Conservation (phyloP, 2,888 invertebrate species). For the Meiosimyza platycephala region DNA sequence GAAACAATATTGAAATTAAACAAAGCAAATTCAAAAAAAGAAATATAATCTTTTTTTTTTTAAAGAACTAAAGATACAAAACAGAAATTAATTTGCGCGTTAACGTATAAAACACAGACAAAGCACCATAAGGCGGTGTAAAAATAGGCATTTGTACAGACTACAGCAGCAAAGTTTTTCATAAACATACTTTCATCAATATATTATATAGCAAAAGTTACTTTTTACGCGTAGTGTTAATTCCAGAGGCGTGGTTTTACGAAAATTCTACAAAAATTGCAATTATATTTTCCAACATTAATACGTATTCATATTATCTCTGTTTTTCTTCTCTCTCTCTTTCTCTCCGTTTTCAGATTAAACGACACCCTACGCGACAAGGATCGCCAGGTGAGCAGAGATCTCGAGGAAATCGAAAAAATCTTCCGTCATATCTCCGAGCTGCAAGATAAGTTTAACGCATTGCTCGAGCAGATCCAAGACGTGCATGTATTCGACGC, state of each 20-base stretch:
- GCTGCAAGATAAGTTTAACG: conserved; percentile 76
- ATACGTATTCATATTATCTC: background rate
- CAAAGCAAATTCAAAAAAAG: conserved; percentile 2
- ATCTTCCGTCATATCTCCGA: conserved; percentile 78
- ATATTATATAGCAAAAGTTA: background rate
- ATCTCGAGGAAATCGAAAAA: conserved; percentile 81
- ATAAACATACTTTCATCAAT: background rate
- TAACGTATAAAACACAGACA: background rate
- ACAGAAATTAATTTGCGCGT: conserved; percentile 21
- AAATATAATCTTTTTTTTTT: too few relatives aligned
- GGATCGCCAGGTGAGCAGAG: conserved; percentile 78
- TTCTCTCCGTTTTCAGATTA: conserved; percentile 72
- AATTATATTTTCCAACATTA: background rate
- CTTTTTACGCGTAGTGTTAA: background rate
- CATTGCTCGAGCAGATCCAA: conserved; percentile 74
- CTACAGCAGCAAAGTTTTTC: too few relatives aligned
- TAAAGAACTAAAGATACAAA: background rate
- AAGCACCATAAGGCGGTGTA: conserved; percentile 5
- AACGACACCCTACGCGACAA: conserved; percentile 82
- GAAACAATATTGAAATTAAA: background rate
- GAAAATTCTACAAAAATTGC: background rate
- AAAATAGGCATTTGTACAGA: conserved; percentile 27
- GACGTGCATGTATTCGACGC: conserved; percentile 83
- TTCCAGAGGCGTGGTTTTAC: background rate
- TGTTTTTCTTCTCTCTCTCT: background rate